Percentiles rank a stretch among this genome's conserved stretches.
Conservation (phyloP, 2,113 vertebrate genomes). For the Ptilonorhynchus violaceus region DNA sequence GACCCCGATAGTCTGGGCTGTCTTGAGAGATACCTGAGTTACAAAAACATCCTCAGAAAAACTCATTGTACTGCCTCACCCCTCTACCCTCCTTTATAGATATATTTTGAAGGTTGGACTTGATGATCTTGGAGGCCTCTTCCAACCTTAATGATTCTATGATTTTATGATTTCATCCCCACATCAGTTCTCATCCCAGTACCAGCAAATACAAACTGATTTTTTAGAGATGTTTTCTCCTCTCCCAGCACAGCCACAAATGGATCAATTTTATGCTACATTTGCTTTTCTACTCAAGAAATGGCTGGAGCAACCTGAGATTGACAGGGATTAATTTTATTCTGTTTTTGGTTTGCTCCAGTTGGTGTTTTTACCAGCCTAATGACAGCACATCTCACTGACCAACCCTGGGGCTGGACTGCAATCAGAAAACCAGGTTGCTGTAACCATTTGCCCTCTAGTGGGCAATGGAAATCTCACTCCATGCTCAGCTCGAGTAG, state of each 20-base stretch:
- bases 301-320: background rate
- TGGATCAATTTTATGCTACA: background rate
- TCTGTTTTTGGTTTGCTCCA: background rate
- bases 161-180: background rate
- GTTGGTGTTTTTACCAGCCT: background rate
- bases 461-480: background rate
- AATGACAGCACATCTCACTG: background rate
- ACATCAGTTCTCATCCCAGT: background rate
- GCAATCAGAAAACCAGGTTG: fast-evolving
- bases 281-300: background rate
- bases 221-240: background rate
- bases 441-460: conserved; percentile 31
- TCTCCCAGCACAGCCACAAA: background rate
- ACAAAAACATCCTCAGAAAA: background rate
- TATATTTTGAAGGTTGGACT: background rate
- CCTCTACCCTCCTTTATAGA: background rate
- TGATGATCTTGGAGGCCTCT: background rate
- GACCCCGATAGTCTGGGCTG: background rate
- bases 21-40: background rate
- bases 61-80: background rate
- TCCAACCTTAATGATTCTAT: background rate
- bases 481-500: fast-evolving
- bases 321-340: background rate
- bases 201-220: background rate
- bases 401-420: fast-evolving